Conservation (phyloP, 23 tunicate genomes). For the Styela clava region DNA sequence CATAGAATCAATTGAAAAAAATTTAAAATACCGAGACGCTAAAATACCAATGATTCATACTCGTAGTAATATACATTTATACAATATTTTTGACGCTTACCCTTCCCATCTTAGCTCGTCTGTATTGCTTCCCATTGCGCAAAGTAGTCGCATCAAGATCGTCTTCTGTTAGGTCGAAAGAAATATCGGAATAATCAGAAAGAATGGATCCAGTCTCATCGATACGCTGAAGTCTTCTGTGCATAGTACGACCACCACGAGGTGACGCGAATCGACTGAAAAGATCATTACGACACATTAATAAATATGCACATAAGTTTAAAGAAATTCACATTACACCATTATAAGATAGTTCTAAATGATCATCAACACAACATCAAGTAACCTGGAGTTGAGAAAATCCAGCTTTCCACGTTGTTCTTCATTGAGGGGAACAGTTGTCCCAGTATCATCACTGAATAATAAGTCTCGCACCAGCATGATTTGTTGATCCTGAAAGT, state of each 20-base stretch:
- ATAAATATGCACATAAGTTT: background rate
- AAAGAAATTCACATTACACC: background rate
- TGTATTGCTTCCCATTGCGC: conserved; percentile 68
- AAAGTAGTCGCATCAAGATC: conserved; percentile 71
- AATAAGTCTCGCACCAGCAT: conserved; percentile 79
- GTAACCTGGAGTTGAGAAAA: conserved; percentile 62
- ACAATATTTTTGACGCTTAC: too few species aligned
- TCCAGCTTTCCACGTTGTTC: conserved; percentile 93
- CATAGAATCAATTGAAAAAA: too few species aligned
- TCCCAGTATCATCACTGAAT: conserved; percentile 46
- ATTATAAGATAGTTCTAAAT: background rate
- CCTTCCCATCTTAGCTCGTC: conserved; percentile 26
- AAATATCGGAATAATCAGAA: conserved; percentile 81
- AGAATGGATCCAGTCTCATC: conserved; percentile 90
- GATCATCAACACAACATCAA: background rate
- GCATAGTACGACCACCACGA: conserved; percentile 17
- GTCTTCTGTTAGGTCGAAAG: conserved; percentile 85
- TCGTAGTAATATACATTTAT: too few species aligned
- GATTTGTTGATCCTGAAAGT: conserved; percentile 61
- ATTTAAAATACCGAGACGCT: too few species aligned
- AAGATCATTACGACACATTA: background rate
- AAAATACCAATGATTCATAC: too few species aligned
- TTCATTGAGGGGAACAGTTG: conserved; percentile 57
- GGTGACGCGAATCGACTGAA: conserved; percentile 22
- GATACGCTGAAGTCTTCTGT: conserved; percentile 59